phyloP scores from a whole-genome alignment of 1,140 invertebrate genomes.

The Drosophila obscura region DNA sequence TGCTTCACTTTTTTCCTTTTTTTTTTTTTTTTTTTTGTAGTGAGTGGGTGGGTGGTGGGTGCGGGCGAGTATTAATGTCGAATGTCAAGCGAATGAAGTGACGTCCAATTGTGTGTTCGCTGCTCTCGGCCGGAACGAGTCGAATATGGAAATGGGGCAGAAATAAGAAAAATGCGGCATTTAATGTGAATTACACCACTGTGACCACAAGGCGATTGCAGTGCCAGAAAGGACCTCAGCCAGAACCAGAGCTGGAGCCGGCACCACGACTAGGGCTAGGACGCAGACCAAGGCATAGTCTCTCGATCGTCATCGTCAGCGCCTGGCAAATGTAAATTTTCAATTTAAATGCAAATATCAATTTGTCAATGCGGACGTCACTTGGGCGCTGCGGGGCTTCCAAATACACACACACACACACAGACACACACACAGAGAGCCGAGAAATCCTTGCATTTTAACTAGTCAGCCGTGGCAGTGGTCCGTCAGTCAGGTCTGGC shows the following conservation, averaged over 20 bases:
- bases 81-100: conserved; percentile 76
- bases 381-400: conserved; percentile 24
- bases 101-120: conserved; percentile 56
- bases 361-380: conserved; percentile 78
- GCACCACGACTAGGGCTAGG: neutral
- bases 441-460: conserved; percentile 78
- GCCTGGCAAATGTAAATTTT: conserved; percentile 83
- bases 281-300: conserved; percentile 12
- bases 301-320: conserved; percentile 66
- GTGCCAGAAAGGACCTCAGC: neutral
- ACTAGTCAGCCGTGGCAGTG: conserved; percentile 72
- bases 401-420: neutral
- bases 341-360: conserved; percentile 84
- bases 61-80: conserved; percentile 69
- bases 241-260: neutral
- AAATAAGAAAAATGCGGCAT: conserved; percentile 83
- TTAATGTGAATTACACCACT: conserved; percentile 84
- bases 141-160: conserved; percentile 59
- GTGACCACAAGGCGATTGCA: conserved; percentile 72
- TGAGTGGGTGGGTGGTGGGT: neutral
- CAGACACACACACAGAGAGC: neutral
- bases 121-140: neutral
- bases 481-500: conserved; percentile 37
- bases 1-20: neutral
- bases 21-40: conserved; percentile 14